Base-by-base conservation (phyloP, 2,888 invertebrate genomes). In the Miltochrista miniata region DNA sequence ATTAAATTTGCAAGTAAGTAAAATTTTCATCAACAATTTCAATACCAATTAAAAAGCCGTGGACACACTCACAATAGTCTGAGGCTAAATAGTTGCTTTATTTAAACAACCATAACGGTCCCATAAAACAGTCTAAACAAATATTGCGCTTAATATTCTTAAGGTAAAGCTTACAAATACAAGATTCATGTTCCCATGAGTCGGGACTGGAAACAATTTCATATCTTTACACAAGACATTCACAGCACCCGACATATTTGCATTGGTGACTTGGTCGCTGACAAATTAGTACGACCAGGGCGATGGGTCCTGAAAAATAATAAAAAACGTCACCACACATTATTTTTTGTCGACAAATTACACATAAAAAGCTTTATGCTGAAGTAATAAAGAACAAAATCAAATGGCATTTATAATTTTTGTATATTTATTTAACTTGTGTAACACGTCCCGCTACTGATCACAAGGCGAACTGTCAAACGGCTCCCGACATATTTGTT, bases 171-270 rank as follows among this genome's bases (percentile, higher is more conserved):
- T 41, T 37, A 46, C 53, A 51, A 51, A 67, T 45, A 40, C 40
- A 44, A 44, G 45, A 55, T 57, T 64, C 51, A 45, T 54, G 81
- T 90, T 90, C 90, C 90, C 90, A 90, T 83, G 86, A 69, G 68
- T 67, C 69, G 64, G 56, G 69, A 63, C 70, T 83, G 84, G 87
- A 87, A 89, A 89, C 87, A 90, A 88, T 87, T 87, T 88, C 87
- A 80, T 77, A 79, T 85, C 87, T 90, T 90, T 86, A 88, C 90
- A 76, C 84, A 90, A 89, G 66, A 74, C 77, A 89, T 91, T 90
- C 86, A 90, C 90, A 79, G 83, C 72, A 62, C 75, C 66, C 70
- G 74, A 72, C 75, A 74, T 90, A 86, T 91, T 91, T 90, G 90
- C 87, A 79, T 87, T 90, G 83, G 86, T 85, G 88, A 87, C 87